Base-by-base conservation (phyloP, 2,113 vertebrate species). In the Sterna hirundo region DNA sequence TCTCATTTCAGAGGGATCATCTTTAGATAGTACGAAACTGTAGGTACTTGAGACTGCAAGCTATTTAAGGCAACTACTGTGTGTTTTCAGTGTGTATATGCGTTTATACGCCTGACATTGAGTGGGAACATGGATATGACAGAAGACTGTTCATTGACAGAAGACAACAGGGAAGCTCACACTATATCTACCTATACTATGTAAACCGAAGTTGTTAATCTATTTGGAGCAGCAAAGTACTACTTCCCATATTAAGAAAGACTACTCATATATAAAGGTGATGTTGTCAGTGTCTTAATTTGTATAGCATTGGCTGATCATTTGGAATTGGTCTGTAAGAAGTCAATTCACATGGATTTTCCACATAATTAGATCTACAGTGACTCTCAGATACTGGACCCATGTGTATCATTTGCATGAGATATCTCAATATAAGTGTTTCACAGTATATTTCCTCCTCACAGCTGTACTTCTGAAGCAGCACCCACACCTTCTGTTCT, bases 381-480 rank as follows among this genome's bases (percentile, higher is more conserved):
- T 68, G 47, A 66, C 76, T 60, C 72, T 84, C 55, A 90, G 69
- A 82, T 38, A 65, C 47, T 30, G 23, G 44, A 57, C 36, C 19
- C 44, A 17, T 0, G 0, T 60, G 88, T 83, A 49, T 54, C 6
- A 60, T 86, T 95, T 96, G 32, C 47, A 76, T 86, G 21, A 90
- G 57, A 55, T 64, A 83, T 77, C 64, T 92, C 86, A 89, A 96
- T 93, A 57, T 74, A 91, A 90, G 65, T 65, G 61, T 72, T 95
- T 92, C 70, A 87, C 74, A 70, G 80, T 62, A 30, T 88, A 89
- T 89, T 92, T 96, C 29, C 47, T 86, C 26, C 61, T 89, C 66
- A 85, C 83, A 92, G 57, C 78, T 80, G 61, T 49, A 83, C 46
- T 75, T 89, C 86, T 91, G 81, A 95, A 92, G 52, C 44, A 94